Evolutionary conservation across 2,797 vertebrate species (phyloP).

Genomic region (Peromyscus nudipes): DNA sequence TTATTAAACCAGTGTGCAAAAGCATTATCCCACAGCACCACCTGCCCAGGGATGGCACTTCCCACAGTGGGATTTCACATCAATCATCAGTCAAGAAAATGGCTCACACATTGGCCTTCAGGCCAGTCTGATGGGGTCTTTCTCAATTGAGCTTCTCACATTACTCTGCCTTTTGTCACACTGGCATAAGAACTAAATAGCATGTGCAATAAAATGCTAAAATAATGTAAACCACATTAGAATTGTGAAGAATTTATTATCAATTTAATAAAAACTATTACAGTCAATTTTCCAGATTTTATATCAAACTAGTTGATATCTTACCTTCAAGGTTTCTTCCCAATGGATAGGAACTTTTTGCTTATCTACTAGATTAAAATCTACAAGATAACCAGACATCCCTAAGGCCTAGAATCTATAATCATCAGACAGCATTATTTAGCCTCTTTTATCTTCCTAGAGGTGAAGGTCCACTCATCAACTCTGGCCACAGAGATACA

Average conservation of each 20-base stretch:
- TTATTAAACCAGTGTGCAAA: no score
- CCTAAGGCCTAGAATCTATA: slow-evolving; percentile 4
- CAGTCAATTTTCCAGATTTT: slow-evolving; percentile 3
- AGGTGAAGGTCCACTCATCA: neutral
- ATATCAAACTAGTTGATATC: neutral
- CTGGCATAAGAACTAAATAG: neutral
- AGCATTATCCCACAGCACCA: no score
- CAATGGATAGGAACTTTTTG: neutral
- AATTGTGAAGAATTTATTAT: neutral
- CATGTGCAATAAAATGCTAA: neutral
- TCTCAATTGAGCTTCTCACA: neutral
- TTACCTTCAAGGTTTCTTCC: neutral
- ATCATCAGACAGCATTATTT: neutral
- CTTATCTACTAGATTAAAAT: neutral
- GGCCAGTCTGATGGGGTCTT: neutral
- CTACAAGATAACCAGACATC: neutral
- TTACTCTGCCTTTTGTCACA: neutral
- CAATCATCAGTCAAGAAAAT: neutral
- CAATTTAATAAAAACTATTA: slow-evolving; percentile 44
- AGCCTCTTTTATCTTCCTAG: slow-evolving; percentile 16
- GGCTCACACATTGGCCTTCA: neutral
- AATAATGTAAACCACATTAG: neutral
- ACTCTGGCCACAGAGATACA: neutral
- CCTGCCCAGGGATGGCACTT: neutral
- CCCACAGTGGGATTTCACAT: neutral